These are phyloP conservation scores for Drosophila basisetae DNA, from an alignment of 2,888 invertebrate species.

Conservation along the genomic window DNA sequence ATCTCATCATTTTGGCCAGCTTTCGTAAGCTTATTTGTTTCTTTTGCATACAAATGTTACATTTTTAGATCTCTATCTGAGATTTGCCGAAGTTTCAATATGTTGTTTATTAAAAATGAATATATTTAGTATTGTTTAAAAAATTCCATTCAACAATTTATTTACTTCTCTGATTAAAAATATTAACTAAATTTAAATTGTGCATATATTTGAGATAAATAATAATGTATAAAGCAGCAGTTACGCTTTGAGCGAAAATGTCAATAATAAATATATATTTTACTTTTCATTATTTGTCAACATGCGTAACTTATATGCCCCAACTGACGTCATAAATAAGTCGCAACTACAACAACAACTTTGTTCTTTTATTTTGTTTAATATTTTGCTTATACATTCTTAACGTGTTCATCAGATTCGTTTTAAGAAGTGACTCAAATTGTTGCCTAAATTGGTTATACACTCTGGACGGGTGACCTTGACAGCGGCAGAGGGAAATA, in stretches of 20 bases:
- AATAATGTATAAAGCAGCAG: not conserved
- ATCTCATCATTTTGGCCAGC: not conserved
- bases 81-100: not conserved
- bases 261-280: not conserved
- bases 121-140: not conserved
- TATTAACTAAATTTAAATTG: not conserved
- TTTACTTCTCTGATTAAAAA: not conserved
- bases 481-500: conserved; percentile 16
- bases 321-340: conserved; percentile 17
- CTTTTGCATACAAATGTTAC: not conserved
- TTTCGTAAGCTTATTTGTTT: not conserved
- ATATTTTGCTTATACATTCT: not conserved
- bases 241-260: not conserved
- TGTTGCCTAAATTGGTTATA: conserved; percentile 23
- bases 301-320: not conserved
- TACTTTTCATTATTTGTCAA: not conserved
- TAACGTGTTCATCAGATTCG: conserved; percentile 6
- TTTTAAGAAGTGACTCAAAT: conserved; percentile 20
- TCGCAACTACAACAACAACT: not conserved
- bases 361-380: not conserved
- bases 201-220: not conserved
- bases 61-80: not conserved
- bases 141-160: not conserved
- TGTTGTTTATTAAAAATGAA: not conserved
- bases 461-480: conserved; percentile 20